Evolutionary conservation across 2,113 vertebrate species (phyloP).

Genomic region (Petrocephalus zakoni): DNA sequence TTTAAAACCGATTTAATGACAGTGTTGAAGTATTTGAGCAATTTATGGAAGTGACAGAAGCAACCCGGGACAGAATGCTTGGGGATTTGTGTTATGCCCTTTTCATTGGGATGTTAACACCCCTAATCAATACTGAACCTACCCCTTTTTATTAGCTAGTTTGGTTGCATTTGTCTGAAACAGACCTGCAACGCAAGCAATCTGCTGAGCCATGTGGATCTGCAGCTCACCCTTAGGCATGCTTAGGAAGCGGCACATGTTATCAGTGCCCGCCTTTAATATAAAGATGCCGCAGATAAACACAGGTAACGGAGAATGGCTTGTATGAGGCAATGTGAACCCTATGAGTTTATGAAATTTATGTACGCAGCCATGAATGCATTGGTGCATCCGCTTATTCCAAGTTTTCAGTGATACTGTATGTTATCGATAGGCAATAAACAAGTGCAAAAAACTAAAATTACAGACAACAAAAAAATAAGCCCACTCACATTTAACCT

Average conservation of each 20-base stretch:
- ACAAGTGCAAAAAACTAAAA: neutral
- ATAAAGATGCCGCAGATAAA: neutral
- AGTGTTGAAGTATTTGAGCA: neutral
- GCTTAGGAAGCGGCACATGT: neutral
- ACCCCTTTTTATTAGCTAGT: neutral
- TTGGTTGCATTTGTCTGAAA: neutral
- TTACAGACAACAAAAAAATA: neutral
- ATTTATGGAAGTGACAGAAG: neutral
- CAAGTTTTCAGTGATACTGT: neutral
- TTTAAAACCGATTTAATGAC: neutral
- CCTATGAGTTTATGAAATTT: neutral
- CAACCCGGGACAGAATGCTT: neutral
- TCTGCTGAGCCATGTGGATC: neutral
- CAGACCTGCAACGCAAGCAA: neutral
- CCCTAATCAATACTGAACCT: neutral
- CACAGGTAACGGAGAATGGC: neutral
- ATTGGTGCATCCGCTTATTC: neutral
- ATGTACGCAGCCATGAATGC: neutral
- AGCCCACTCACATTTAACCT: neutral
- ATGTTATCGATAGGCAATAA: neutral
- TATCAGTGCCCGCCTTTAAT: neutral
- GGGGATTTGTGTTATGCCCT: neutral
- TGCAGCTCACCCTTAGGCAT: neutral
- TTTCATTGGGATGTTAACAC: neutral
- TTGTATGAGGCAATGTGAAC: neutral